Percentiles rank a stretch among this genome's conserved stretches.
Conservation (phyloP, 2,113 vertebrate species). For the Ornithorhynchus anatinus region DNA sequence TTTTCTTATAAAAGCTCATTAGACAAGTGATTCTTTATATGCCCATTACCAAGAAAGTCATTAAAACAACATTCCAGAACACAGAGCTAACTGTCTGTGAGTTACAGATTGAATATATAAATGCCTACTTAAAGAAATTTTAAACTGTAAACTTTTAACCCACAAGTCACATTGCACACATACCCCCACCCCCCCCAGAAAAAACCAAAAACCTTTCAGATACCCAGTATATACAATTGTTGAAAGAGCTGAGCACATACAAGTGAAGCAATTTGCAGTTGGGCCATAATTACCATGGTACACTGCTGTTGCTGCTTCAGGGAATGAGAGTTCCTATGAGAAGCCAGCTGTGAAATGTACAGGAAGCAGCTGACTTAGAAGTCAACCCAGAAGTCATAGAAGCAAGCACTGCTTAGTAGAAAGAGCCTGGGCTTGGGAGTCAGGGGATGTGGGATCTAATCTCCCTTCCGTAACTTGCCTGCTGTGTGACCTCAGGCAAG, state of each 20-base stretch:
- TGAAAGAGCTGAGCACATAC: not conserved
- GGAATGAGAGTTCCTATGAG: not conserved
- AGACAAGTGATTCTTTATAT: not conserved
- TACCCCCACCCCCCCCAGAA: not conserved
- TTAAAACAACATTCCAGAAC: slow-evolving; percentile 5
- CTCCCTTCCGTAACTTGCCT: too few relatives aligned
- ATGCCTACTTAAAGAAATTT: not conserved
- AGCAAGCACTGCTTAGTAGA: too few relatives aligned
- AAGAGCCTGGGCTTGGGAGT: too few relatives aligned
- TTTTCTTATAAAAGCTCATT: slow-evolving; percentile 9
- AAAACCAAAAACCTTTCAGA: not conserved
- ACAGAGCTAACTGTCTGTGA: slow-evolving; percentile 30
- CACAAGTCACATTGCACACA: not conserved
- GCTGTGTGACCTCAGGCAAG: too few relatives aligned
- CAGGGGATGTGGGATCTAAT: too few relatives aligned
- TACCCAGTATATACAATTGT: not conserved
- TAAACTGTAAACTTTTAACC: not conserved
- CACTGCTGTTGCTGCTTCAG: not conserved
- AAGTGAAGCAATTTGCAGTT: not conserved
- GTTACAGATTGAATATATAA: slow-evolving; percentile 19
- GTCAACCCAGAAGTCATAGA: not conserved
- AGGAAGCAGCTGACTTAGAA: not conserved
- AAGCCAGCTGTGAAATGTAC: not conserved
- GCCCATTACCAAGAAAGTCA: not conserved
- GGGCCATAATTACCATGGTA: not conserved